A percentile compares a stretch with the other conserved stretches of the same genome.
Conservation (phyloP, 2,113 vertebrate genomes). For the Elgaria multicarinata region DNA sequence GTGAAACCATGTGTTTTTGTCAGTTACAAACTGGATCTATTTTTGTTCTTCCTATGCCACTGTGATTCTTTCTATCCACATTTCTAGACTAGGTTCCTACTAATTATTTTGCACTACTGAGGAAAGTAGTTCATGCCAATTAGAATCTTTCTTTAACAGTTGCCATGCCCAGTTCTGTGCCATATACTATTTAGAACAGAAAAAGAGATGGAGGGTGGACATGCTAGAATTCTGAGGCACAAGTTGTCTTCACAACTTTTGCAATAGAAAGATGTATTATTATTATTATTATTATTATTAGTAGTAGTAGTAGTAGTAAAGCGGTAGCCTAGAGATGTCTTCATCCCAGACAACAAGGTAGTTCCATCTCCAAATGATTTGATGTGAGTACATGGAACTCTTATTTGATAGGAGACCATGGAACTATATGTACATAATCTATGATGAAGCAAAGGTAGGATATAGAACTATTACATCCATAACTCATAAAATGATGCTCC, state of each 20-base stretch:
- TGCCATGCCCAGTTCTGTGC: not conserved
- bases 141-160: not conserved
- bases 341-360: not conserved
- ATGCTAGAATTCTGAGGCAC: not conserved
- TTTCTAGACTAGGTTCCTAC: not conserved
- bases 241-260: not conserved
- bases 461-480: too few species aligned
- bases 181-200: not conserved
- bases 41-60: not conserved
- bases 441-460: too few species aligned
- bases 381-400: too few species aligned
- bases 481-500: not conserved
- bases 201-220: not conserved
- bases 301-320: too few species aligned
- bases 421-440: too few species aligned
- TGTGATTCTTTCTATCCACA: not conserved
- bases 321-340: not conserved
- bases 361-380: not conserved
- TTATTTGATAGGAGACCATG: too few species aligned
- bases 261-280: not conserved
- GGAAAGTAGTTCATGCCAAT: not conserved
- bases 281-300: too few species aligned
- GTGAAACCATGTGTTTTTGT: not conserved
- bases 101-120: not conserved
- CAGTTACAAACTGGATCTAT: not conserved